Evolutionary conservation across 1,140 invertebrate species (phyloP).

Genomic region (Charaxes varanes): DNA sequence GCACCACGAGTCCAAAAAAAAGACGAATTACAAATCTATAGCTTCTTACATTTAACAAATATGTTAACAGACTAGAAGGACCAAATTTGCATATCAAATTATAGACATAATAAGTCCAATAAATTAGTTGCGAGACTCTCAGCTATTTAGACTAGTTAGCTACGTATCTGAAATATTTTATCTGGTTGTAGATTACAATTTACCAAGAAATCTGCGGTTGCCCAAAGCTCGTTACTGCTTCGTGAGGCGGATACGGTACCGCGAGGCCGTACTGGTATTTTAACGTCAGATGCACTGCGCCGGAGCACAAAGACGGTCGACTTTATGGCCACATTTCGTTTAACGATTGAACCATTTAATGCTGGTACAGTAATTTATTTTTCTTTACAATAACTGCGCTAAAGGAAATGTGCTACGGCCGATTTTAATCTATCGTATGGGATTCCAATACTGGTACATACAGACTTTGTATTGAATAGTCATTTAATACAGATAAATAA

Average conservation of each 20-base stretch:
- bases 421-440: no score
- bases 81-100: no score
- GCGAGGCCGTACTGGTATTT: constrained; percentile 5
- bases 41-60: no score
- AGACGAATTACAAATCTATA: no score
- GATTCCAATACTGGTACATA: no score
- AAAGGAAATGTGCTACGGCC: no score
- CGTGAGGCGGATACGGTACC: constrained; percentile 14
- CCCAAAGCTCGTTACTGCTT: constrained; percentile 8
- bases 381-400: no score
- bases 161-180: constrained; percentile 9
- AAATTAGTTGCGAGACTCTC: no score
- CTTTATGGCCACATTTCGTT: constrained; percentile 14
- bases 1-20: no score
- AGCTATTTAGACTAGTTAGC: constrained; percentile 3
- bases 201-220: constrained; percentile 8
- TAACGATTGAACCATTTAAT: constrained; percentile 8
- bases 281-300: constrained; percentile 14
- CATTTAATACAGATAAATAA: not conserved
- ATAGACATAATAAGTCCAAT: no score
- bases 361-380: constrained; percentile 3
- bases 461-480: no score
- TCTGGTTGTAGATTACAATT: constrained; percentile 7
- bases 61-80: no score
- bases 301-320: constrained; percentile 11